phyloP scores from a whole-genome alignment of 2,113 vertebrate genomes.

The Rhynchomys soricoides region DNA sequence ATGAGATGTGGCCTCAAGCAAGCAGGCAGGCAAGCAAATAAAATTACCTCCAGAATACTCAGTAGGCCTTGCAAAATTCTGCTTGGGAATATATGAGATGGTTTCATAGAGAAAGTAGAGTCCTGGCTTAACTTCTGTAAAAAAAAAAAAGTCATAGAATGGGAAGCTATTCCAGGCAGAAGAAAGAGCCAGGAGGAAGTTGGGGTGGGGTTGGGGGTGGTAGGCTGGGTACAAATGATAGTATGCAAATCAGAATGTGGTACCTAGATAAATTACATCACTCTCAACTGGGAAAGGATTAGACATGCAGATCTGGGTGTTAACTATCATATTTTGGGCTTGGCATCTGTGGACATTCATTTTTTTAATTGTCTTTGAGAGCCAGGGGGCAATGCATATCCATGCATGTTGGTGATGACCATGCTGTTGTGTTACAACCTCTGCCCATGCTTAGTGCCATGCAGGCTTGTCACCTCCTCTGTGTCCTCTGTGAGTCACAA shows the following conservation, averaged over 20 bases:
- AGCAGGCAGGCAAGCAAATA: neutral
- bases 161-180: neutral
- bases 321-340: neutral
- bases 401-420: no score
- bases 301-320: neutral
- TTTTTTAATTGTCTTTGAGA: neutral
- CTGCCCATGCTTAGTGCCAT: neutral
- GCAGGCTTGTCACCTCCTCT: neutral
- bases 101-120: neutral
- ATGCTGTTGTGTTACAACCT: no score
- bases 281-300: neutral
- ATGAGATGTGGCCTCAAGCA: no score
- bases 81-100: neutral
- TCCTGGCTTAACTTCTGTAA: neutral
- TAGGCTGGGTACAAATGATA: fast-evolving
- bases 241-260: neutral
- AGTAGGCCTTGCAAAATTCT: neutral
- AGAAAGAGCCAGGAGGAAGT: neutral
- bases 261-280: fast-evolving
- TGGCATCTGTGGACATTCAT: neutral
- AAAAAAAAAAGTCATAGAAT: neutral
- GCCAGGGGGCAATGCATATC: neutral
- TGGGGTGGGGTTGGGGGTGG: no score
- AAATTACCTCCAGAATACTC: neutral
- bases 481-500: neutral